Conservation (phyloP, 2,113 vertebrate genomes). For the Natator depressus region DNA sequence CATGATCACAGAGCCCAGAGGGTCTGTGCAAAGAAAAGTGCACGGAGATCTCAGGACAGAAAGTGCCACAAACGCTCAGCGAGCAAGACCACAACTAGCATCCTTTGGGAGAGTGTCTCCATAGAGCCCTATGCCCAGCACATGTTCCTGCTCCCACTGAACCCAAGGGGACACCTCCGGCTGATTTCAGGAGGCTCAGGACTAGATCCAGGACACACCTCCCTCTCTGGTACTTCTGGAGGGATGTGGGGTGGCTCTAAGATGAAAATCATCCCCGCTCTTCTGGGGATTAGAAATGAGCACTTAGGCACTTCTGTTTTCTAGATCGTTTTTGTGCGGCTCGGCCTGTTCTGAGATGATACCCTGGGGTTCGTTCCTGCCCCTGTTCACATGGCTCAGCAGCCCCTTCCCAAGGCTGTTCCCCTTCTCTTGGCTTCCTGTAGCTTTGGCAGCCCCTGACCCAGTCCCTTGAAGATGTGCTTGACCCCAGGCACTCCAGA, state of each 20-base stretch:
- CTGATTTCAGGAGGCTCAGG: neutral
- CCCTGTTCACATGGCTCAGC: neutral
- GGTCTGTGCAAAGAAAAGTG: neutral
- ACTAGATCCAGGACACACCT: neutral
- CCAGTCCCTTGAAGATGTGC: neutral
- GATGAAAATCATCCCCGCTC: neutral
- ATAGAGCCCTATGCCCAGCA: neutral
- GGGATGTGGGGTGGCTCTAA: neutral
- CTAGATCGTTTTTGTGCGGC: neutral
- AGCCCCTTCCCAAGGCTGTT: neutral
- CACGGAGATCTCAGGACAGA: neutral
- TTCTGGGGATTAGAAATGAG: neutral
- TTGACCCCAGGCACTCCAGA: too few species aligned
- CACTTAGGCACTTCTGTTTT: neutral
- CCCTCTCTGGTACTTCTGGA: neutral
- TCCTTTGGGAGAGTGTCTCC: neutral
- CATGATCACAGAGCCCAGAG: neutral
- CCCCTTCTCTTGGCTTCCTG: neutral
- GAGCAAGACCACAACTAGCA: neutral
- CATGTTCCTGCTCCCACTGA: neutral
- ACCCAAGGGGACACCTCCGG: neutral
- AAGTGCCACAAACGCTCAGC: neutral
- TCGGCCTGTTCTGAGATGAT: neutral
- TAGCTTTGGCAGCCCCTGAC: neutral
- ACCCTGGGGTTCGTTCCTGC: too few species aligned